phyloP scores from a whole-genome alignment of 1,140 invertebrate genomes.

The Ceratina japonica region DNA sequence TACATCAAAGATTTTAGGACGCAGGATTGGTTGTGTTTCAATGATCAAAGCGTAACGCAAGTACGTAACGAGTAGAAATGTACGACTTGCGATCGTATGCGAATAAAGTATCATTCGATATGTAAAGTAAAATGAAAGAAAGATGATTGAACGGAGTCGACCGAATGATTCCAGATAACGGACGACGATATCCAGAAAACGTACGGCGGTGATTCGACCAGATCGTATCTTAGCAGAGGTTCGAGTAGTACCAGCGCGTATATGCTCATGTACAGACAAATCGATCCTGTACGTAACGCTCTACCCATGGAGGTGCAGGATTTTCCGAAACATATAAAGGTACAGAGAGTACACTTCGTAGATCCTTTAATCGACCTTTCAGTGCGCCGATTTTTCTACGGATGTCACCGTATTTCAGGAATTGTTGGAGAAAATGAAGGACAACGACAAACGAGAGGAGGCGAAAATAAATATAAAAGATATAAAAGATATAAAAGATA shows the following conservation, averaged over 20 bases:
- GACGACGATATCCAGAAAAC: slow-evolving; percentile 91
- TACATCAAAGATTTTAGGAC: slow-evolving; percentile 94
- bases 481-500: too few species aligned
- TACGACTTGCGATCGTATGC: background rate
- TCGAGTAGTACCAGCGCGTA: slow-evolving; percentile 94
- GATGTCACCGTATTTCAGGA: slow-evolving; percentile 70
- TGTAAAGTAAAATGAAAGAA: too few species aligned
- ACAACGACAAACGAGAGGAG: background rate
- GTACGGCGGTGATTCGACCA: slow-evolving; percentile 87
- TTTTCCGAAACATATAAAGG: slow-evolving; percentile 88
- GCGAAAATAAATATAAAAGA: slow-evolving; percentile 82
- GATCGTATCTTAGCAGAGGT: slow-evolving; percentile 87
- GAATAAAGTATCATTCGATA: background rate
- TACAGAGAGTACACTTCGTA: slow-evolving; percentile 48
- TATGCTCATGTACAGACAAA: slow-evolving; percentile 95
- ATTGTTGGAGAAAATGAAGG: slow-evolving; percentile 83
- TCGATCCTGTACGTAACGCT: slow-evolving; percentile 86
- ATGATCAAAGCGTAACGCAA: slow-evolving; percentile 87
- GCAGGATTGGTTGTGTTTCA: slow-evolving; percentile 90
- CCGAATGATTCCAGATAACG: slow-evolving; percentile 82
- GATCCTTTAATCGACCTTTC: background rate
- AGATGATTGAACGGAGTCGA: background rate
- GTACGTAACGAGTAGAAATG: slow-evolving; percentile 70
- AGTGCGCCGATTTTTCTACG: background rate
- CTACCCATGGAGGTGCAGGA: slow-evolving; percentile 84